These are phyloP conservation scores for Hirtodrosophila trivittata DNA, from an alignment of 2,888 invertebrate species.

Conservation along the genomic window DNA sequence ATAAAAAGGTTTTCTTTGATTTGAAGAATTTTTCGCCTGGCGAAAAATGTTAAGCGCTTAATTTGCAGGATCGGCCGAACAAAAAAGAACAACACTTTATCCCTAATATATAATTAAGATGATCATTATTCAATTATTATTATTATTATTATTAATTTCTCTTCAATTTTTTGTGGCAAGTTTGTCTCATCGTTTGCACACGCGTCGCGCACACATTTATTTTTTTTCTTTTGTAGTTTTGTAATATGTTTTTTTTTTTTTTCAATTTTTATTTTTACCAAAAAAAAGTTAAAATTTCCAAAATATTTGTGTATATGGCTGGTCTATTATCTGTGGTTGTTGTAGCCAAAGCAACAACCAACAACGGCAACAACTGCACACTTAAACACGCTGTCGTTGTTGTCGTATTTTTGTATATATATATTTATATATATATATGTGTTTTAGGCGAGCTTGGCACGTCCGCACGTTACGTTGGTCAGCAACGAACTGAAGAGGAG, in stretches of 20 bases:
- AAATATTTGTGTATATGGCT: slow-evolving; percentile 18
- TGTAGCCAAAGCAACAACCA: slow-evolving; percentile 39
- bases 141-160: slow-evolving; percentile 37
- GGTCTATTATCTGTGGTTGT: slow-evolving; percentile 31
- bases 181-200: slow-evolving; percentile 38
- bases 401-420: slow-evolving; percentile 13
- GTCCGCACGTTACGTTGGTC: slow-evolving; percentile 84
- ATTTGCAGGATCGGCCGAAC: slow-evolving; percentile 39
- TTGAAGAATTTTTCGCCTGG: slow-evolving; percentile 17
- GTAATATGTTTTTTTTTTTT: slow-evolving; percentile 2
- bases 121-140: slow-evolving; percentile 26
- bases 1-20: slow-evolving; percentile 27
- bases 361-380: slow-evolving; percentile 35
- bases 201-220: slow-evolving; percentile 57
- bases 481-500: slow-evolving; percentile 84
- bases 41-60: slow-evolving; percentile 42
- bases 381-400: slow-evolving; percentile 39
- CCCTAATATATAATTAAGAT: slow-evolving; percentile 29
- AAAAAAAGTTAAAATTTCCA: slow-evolving; percentile 25
- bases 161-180: slow-evolving; percentile 13
- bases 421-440: slow-evolving; percentile 1
- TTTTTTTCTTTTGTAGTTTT: slow-evolving; percentile 1
- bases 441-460: slow-evolving; percentile 72
- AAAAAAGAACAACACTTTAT: slow-evolving; percentile 29
- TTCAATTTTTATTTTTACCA: slow-evolving; percentile 29